phyloP scores from a whole-genome alignment of 2,888 invertebrate species.

The Pterobdella sp. region DNA sequence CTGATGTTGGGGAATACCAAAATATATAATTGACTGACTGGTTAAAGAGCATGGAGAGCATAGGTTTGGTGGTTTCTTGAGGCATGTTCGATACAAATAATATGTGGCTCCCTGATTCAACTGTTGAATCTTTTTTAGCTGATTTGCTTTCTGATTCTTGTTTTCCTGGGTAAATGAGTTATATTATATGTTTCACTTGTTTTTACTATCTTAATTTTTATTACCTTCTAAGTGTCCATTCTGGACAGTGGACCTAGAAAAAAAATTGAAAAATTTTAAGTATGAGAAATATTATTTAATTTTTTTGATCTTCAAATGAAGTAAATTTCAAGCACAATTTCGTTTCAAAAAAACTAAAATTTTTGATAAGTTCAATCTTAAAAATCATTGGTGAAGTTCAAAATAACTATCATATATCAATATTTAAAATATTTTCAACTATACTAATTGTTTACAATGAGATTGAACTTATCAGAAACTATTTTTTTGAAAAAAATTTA shows the following conservation, averaged over 20 bases:
- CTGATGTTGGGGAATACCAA: not conserved
- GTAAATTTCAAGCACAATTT: constrained; percentile 23
- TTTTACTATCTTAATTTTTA: not conserved
- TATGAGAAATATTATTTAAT: not conserved
- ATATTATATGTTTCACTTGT: not conserved
- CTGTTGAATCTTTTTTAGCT: not conserved
- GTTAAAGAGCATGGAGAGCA: constrained; percentile 95
- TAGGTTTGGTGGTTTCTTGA: constrained; percentile 96
- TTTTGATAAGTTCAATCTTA: too few species aligned
- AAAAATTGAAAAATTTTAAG: too few species aligned
- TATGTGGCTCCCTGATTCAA: constrained; percentile 78
- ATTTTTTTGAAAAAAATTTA: too few species aligned
- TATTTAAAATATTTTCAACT: too few species aligned
- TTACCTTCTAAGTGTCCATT: constrained; percentile 32
- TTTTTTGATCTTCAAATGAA: not conserved
- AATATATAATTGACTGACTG: constrained; percentile 62
- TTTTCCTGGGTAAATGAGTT: not conserved
- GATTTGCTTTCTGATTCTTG: not conserved
- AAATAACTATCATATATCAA: too few species aligned
- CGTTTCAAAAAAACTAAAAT: not conserved
- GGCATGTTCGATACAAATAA: constrained; percentile 96
- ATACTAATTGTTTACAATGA: too few species aligned
- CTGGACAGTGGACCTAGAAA: constrained; percentile 31
- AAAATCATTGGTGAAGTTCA: too few species aligned
- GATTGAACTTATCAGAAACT: too few species aligned